Base-by-base conservation (phyloP, 2,888 invertebrate genomes). In the Apotomis betuletana region DNA sequence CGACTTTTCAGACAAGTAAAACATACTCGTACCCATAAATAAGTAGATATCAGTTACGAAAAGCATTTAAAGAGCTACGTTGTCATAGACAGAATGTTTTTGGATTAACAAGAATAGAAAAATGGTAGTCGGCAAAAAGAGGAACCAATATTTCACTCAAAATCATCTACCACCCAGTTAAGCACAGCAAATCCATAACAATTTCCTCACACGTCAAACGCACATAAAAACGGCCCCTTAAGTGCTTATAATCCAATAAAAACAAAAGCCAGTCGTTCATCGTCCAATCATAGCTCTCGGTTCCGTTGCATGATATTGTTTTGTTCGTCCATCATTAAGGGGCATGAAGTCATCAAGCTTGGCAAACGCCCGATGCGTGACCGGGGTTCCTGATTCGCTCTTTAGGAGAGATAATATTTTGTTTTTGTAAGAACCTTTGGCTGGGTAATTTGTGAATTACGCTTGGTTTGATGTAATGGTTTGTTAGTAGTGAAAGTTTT, bases 311-410 rank as follows among this genome's bases (percentile, higher is more conserved):
- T 57, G 67, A 77, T 76, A 79, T 80, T 80, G 81, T 83, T 82
- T 81, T 78, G 77, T 76, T 75, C 77, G 78, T 75, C 83, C 80
- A 83, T 83, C 83, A 83, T 78, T 71, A 77, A 82, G 78, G 1
- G 79, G 81, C 82, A 85, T 85, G 81, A 83, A 87, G 85, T 84
- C 82, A 83, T 83, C 83, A 82, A 79, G 78, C 76, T 78, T 77
- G 77, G 80, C 80, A 80, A 81, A 83, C 85, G 83, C 79, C 74
- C 74, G 75, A 77, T 73, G 80, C 87, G 87, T 87, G 87, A 83
- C 80, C 72, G 69, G 81, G 69, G 70, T 74, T 10, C 71, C 76
- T 77, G 79, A 81, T 81, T 76, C 75, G 76, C 75, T 77, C 77
- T 79, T 78, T 77, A 69, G 70, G 71, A 76, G 67, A 71, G 71